Percentiles rank a stretch among this genome's conserved stretches.
Evolutionary conservation across 2,888 invertebrate genomes (phyloP).

Genomic region (Melipona bicolor): DNA sequence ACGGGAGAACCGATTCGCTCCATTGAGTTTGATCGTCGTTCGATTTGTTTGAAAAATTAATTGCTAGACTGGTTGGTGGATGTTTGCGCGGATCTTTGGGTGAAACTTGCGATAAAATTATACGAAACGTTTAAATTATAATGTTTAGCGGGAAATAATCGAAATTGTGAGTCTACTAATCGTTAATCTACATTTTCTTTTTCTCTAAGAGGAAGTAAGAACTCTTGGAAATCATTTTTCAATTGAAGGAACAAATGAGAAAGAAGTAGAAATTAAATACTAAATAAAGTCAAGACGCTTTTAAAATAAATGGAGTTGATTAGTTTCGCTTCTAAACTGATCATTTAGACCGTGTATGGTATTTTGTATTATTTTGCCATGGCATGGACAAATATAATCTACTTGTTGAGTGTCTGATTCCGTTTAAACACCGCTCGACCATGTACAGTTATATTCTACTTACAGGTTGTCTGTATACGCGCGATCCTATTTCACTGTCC

Average conservation of each 20-base stretch:
- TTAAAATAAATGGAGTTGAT: background rate
- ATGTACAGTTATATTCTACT: conserved; percentile 18
- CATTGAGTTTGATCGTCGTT: background rate
- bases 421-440: background rate
- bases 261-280: no score
- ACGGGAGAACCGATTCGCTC: background rate
- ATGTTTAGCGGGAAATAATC: no score
- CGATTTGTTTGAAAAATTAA: background rate
- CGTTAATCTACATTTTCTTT: no score
- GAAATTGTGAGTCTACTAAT: no score
- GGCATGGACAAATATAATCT: background rate
- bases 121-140: no score
- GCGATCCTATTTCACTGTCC: conserved; percentile 20
- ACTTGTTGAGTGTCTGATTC: conserved; percentile 12
- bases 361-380: background rate
- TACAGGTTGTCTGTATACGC: background rate
- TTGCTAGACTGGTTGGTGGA: background rate
- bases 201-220: no score
- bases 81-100: no score
- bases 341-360: no score
- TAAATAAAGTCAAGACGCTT: no score
- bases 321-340: background rate
- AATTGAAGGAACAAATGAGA: no score
- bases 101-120: no score
- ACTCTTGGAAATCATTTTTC: no score